phyloP scores from a whole-genome alignment of 2,797 vertebrate genomes.

The Valencia hispanica region DNA sequence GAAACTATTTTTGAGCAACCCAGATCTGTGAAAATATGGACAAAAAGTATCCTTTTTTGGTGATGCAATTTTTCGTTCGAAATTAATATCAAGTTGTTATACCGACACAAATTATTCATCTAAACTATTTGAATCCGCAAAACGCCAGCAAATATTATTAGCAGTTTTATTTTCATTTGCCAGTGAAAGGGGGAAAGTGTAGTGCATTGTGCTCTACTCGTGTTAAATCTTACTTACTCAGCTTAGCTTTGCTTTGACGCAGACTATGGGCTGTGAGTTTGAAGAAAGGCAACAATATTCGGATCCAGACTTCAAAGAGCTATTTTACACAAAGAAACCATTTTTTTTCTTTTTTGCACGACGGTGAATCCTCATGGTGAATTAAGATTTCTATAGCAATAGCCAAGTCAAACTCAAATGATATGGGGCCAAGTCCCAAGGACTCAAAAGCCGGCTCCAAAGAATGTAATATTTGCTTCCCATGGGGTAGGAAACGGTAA shows the following conservation, averaged over 20 bases:
- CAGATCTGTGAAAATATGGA: conserved; percentile 4
- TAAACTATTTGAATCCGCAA: not conserved
- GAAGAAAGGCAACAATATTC: conserved; percentile 92
- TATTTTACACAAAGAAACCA: conserved; percentile 90
- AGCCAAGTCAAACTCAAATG: conserved; percentile 98
- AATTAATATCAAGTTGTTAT: not conserved
- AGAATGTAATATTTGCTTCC: conserved; percentile 96
- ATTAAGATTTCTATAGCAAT: conserved; percentile 99
- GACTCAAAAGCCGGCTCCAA: conserved; percentile 90
- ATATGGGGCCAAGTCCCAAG: conserved; percentile 92
- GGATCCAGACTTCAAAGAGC: conserved; percentile 97
- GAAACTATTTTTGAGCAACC: conserved; percentile 40
- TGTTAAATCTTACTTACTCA: conserved; percentile 70
- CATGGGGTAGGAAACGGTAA: conserved; percentile 81
- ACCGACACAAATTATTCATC: not conserved
- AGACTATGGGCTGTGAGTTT: conserved; percentile 85
- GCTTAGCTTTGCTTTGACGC: conserved; percentile 79
- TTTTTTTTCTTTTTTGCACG: conserved; percentile 95
- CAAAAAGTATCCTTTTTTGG: not conserved
- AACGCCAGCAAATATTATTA: not conserved
- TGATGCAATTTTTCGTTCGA: not conserved
- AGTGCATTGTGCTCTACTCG: conserved; percentile 33
- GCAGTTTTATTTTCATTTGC: conserved; percentile 7
- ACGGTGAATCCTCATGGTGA: conserved; percentile 99
- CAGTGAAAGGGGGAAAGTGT: not conserved